phyloP scores from a whole-genome alignment of 2,888 invertebrate genomes.

The Drosophila nr. perissopoda region DNA sequence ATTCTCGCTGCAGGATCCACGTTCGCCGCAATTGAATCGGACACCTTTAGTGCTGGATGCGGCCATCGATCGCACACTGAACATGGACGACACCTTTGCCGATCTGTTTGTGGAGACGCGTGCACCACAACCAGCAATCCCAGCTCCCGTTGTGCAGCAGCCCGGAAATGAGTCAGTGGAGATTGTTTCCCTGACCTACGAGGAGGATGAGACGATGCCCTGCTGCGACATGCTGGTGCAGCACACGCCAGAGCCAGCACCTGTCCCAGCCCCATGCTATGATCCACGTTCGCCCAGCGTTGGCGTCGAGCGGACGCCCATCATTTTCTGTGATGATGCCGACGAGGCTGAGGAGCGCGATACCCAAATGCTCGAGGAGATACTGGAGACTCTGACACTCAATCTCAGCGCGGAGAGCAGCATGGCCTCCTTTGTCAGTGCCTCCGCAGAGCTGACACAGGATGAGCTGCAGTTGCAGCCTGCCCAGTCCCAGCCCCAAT shows the following conservation, averaged over 20 bases:
- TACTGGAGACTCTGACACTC: slow-evolving; percentile 79
- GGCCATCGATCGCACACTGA: slow-evolving; percentile 73
- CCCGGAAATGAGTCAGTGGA: slow-evolving; percentile 48
- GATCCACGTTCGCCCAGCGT: slow-evolving; percentile 83
- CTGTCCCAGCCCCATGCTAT: slow-evolving; percentile 6
- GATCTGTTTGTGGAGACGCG: slow-evolving; percentile 82
- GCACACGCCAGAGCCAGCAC: slow-evolving; percentile 35
- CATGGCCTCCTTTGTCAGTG: slow-evolving; percentile 63
- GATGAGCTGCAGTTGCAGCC: slow-evolving; percentile 33
- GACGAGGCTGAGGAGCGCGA: slow-evolving; percentile 75
- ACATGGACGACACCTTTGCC: slow-evolving; percentile 82
- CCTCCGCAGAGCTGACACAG: slow-evolving; percentile 34
- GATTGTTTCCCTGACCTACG: slow-evolving; percentile 60
- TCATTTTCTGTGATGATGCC: slow-evolving; percentile 78
- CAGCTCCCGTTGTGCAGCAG: slow-evolving; percentile 19
- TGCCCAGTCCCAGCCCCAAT: not conserved
- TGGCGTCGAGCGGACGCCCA: slow-evolving; percentile 83
- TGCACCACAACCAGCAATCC: slow-evolving; percentile 18
- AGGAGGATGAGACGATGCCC: slow-evolving; percentile 70
- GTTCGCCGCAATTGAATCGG: slow-evolving; percentile 82
- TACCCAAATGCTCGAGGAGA: slow-evolving; percentile 81
- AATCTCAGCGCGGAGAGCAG: slow-evolving; percentile 77
- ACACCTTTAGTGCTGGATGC: slow-evolving; percentile 82
- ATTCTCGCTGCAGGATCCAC: slow-evolving; percentile 80
- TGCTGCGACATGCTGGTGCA: slow-evolving; percentile 53